Base-by-base conservation (phyloP, 1,140 invertebrate genomes). In the Drosophila pachea region DNA sequence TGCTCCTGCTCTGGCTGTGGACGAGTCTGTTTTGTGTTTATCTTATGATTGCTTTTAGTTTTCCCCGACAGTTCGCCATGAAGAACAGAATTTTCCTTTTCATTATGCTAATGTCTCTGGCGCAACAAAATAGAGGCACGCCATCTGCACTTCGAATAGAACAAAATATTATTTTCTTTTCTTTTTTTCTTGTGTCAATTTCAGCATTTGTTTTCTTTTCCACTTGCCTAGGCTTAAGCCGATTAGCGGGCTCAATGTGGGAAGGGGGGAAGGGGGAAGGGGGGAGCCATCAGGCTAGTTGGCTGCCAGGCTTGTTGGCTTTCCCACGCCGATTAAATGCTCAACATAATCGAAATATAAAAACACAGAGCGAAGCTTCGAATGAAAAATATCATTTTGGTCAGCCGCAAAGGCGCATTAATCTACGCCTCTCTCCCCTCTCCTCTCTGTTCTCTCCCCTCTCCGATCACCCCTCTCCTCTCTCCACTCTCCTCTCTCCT, bases 321-420 rank as follows among this genome's bases (percentile, higher is more conserved):
- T 82, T 82, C 79, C 75, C 78, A 82, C 78, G 78, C 56, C 60
- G 50, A 53, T 14, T 58, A 12, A 16, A 35, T 60, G 72, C 75
- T 84, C 78, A 83, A 75, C 79, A 78, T 83, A 83, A 83, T 84
- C 78, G 58, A 61, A 56, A 68, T 48, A 43, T 33, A 35, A 55
- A 43, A 29, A 47, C 63, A 54, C 22, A 22, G 22, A 61, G 59
- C 47, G 50, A 68, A 50, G 49, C 22, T 60, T 50, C 33, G 16
- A 29, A 65, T 61, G 59, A 42, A 60, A 43, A 61, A 72, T 67
- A 65, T 66, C 52, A 64, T 65, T 67, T 81, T 70, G 68, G 56
- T 74, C 43, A 69, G 64, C 78, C 78, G 65, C 78, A 68, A 55
- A 69, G 67, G 60, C 49, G 54, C 60, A 69, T 75, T 65, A 66